These are phyloP conservation scores for Podarcis raffonei DNA, from an alignment of 2,113 vertebrate species.

Conservation along the genomic window DNA sequence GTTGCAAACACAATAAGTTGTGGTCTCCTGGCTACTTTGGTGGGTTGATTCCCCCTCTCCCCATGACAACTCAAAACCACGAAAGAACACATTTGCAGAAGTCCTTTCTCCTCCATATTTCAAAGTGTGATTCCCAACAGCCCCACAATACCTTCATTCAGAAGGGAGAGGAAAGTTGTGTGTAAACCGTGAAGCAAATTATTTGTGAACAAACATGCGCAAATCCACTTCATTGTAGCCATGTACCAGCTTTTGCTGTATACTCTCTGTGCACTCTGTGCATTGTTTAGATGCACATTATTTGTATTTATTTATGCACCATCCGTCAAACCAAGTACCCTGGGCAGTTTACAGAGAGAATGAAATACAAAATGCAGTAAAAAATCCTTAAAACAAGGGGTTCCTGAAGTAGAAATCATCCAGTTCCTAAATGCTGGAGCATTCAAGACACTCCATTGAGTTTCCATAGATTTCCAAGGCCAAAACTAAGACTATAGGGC, in stretches of 20 bases:
- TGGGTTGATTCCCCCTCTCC: too few relatives aligned
- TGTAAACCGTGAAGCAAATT: not conserved
- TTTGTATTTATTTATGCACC: too few relatives aligned
- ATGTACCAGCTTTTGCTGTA: not conserved
- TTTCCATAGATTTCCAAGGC: not conserved
- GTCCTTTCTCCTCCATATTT: not conserved
- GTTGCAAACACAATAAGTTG: too few relatives aligned
- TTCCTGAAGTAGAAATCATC: too few relatives aligned
- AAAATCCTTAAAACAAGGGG: too few relatives aligned
- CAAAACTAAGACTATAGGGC: not conserved
- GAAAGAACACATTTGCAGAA: not conserved
- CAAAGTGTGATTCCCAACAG: not conserved
- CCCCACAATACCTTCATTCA: not conserved
- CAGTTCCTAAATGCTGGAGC: not conserved
- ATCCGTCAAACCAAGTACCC: too few relatives aligned
- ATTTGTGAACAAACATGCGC: not conserved
- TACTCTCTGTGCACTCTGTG: not conserved
- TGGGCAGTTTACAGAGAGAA: too few relatives aligned
- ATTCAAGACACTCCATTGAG: not conserved
- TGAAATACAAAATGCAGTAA: too few relatives aligned
- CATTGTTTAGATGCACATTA: not conserved
- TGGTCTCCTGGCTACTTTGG: too few relatives aligned
- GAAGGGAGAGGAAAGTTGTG: not conserved
- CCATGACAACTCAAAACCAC: too few relatives aligned
- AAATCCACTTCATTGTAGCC: too few relatives aligned